Base-by-base conservation (phyloP, 2,113 vertebrate genomes). In the Chrysochloris asiatica region DNA sequence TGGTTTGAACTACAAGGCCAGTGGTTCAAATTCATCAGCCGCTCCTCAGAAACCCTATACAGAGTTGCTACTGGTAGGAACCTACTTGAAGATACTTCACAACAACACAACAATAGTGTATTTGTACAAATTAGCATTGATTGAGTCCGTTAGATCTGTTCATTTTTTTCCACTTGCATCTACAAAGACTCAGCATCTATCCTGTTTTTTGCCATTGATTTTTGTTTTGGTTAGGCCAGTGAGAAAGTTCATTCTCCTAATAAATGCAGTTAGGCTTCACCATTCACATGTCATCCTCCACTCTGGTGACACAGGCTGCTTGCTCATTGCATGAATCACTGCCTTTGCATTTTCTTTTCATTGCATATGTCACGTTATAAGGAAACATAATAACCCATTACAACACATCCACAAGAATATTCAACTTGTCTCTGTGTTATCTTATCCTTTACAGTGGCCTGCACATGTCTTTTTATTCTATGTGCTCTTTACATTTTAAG, bases 361-460 rank as follows among this genome's bases (percentile, higher is more conserved):
- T 17, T 83, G 52, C 16, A 24, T 85, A 63, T 13, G 7, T 17
- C 50, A 30, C 79, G 82, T 54, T 86, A 78, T 45, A 63, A 8
- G 26, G 26, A 94, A 90, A 65, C 33, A n/a, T 33, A 85, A 85
- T 84, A 88, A 94, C 76, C 2, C 41, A 71, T 86, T 88, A 83
- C 85, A 91, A 52, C 45, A 80, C 56, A 88, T 72, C 45, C 59
- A 67, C 38, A 91, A 59, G 43, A 63, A 56, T 81, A 69, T 77
- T 80, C 41, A 84, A 28, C 16, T 69, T 83, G 61, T 67, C 73
- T 77, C 47, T 43, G 4, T 88, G 28, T 78, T 92, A 89, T 85
- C 54, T 75, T 88, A 90, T 89, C 26, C 76, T 92, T 89, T 73
- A 65, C 63, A 90, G 72, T 83, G 83, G 86, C 59, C 54, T 83